Percentiles rank a stretch among this genome's conserved stretches.
Conservation (phyloP, 2,888 invertebrate genomes). For the Apotomis capreana region DNA sequence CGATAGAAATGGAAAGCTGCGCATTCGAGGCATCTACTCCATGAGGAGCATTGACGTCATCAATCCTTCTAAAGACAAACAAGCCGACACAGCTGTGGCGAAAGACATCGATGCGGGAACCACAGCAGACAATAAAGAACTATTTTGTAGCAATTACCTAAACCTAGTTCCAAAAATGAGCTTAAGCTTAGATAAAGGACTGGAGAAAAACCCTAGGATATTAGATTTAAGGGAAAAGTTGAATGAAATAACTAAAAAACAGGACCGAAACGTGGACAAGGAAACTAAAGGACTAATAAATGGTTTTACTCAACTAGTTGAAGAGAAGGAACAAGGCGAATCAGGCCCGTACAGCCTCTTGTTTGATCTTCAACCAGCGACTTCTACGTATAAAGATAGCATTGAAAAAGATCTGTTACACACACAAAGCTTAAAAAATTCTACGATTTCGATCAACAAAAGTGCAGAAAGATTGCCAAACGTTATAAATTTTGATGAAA, state of each 20-base stretch:
- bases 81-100: slow-evolving; percentile 50
- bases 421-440: slow-evolving; percentile 56
- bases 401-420: slow-evolving; percentile 54
- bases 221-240: slow-evolving; percentile 76
- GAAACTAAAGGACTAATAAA: slow-evolving; percentile 74
- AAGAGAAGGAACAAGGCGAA: slow-evolving; percentile 74
- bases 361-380: slow-evolving; percentile 77
- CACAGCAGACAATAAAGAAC: slow-evolving; percentile 64
- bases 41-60: slow-evolving; percentile 64
- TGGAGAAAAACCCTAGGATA: slow-evolving; percentile 75
- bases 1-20: slow-evolving; percentile 75
- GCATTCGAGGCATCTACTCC: slow-evolving; percentile 68
- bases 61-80: slow-evolving; percentile 60
- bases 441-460: slow-evolving; percentile 58
- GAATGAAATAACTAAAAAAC: slow-evolving; percentile 76
- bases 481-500: slow-evolving; percentile 76
- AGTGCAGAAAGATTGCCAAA: slow-evolving; percentile 73
- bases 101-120: slow-evolving; percentile 57
- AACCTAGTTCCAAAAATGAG: slow-evolving; percentile 78
- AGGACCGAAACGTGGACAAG: slow-evolving; percentile 72
- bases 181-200: slow-evolving; percentile 68
- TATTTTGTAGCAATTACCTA: slow-evolving; percentile 67
- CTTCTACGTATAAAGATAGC: slow-evolving; percentile 63
- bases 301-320: slow-evolving; percentile 74
- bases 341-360: slow-evolving; percentile 85